Evolutionary conservation across 2,113 vertebrate species (phyloP), one percentile per base, ranked within the genome.

Genomic region (Oriolus oriolus): DNA sequence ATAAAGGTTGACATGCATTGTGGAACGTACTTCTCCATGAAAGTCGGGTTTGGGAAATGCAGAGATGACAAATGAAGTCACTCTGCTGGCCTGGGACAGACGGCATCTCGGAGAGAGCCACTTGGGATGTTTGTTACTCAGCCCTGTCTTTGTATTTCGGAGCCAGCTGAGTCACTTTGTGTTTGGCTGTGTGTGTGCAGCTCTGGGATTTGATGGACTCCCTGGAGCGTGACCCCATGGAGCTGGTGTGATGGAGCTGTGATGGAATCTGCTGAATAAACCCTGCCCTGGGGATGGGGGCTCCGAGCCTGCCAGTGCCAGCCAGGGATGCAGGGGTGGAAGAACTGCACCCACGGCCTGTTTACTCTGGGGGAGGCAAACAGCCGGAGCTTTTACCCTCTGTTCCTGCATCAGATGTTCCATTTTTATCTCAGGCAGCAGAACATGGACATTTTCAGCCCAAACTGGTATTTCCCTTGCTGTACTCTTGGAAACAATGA

Each of bases 21-120:
- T 87, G 49, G 57, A 86, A 53, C 50, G 68, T 20, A 19, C 15
- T 59, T 83, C 87, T 92, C 61, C n/a, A 37, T 68, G 92, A 65
- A 75, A 87, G 78, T 44, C 92, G 37, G 84, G 27, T 20, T 71
- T 24, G 54, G 69, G 68, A 45, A 60, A 83, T 16, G 30, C 35
- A 71, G 79, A 27, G 68, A 30, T 63, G 69, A 42, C 86, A 84
- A 56, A 68, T 52, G 80, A 26, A 45, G 56, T 70, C 35, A 18
- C 70, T 50, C 61, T 53, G 82, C 73, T 45, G 64, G 1, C 54
- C 92, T 44, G 75, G 50, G 82, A 39, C 54, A 33, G 59, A 13
- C 0, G 0, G 31, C 9, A 4, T 5, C 49, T 61, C 1, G 0
- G 42, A 60, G 41, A 52, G 30, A 79, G n/a, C 18, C 54, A 1